phyloP scores from a whole-genome alignment of 92 coral and sea anemone genomes.

The Pocillopora grandis region DNA sequence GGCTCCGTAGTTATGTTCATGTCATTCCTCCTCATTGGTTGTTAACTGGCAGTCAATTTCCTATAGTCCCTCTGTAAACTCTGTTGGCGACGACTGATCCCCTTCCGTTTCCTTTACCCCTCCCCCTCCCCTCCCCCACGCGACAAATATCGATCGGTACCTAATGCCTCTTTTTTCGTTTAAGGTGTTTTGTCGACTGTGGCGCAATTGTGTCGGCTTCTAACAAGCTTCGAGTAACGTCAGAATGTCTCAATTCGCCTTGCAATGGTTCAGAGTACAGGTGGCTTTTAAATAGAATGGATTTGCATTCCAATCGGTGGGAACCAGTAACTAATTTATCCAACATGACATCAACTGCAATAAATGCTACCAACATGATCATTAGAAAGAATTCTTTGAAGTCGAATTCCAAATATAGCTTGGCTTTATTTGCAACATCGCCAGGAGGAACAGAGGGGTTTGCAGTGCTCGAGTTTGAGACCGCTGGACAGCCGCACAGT shows the following conservation, averaged over 20 bases:
- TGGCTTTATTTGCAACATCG: neutral
- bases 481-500: constrained; percentile 6
- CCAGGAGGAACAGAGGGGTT: neutral
- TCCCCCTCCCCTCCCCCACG: too few species aligned
- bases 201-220: constrained; percentile 3
- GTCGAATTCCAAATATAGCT: neutral
- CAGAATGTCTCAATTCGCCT: neutral
- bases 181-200: constrained; percentile 2
- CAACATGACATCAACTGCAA: constrained; percentile 15
- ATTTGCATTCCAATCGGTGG: neutral
- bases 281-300: neutral
- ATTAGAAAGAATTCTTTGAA: neutral
- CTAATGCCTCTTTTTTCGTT: neutral
- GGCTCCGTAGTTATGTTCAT: too few species aligned
- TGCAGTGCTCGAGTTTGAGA: constrained; percentile 16
- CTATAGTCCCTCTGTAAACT: too few species aligned
- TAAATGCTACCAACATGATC: constrained; percentile 2
- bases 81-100: too few species aligned
- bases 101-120: too few species aligned
- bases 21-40: too few species aligned
- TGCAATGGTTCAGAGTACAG: constrained; percentile 3
- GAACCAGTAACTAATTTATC: neutral
- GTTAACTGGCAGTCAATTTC: too few species aligned
- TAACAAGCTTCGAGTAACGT: neutral
- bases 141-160: too few species aligned